These are phyloP conservation scores for Ridgeia piscesae DNA, from an alignment of 1,140 invertebrate species.

Conservation along the genomic window DNA sequence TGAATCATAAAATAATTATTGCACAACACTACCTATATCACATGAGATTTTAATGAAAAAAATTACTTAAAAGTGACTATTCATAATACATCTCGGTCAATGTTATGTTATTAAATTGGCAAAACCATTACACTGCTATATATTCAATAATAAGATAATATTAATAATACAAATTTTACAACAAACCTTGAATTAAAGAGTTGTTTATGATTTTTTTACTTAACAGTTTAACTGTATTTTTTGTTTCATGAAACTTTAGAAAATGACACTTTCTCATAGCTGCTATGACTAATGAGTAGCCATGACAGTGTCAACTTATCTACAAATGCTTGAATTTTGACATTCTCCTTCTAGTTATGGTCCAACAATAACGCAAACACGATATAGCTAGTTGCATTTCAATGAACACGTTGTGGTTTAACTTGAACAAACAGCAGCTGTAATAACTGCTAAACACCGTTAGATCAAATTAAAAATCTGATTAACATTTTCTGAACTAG, in stretches of 20 bases:
- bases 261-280: too few species aligned
- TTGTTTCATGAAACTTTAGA: too few species aligned
- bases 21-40: neutral
- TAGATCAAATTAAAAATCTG: neutral
- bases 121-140: neutral
- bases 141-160: neutral
- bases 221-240: too few species aligned
- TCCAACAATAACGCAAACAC: neutral
- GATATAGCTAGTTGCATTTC: neutral
- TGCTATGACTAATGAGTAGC: too few species aligned
- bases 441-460: neutral
- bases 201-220: too few species aligned
- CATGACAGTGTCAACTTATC: neutral
- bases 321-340: neutral
- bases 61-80: neutral
- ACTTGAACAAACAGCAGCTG: neutral
- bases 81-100: neutral
- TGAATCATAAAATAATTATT: neutral
- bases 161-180: neutral
- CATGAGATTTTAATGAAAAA: neutral
- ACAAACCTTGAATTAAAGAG: neutral
- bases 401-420: neutral
- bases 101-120: neutral
- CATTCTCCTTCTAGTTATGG: neutral
- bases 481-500: neutral